phyloP scores from a whole-genome alignment of 1,140 invertebrate species.

The Patella vulgata region DNA sequence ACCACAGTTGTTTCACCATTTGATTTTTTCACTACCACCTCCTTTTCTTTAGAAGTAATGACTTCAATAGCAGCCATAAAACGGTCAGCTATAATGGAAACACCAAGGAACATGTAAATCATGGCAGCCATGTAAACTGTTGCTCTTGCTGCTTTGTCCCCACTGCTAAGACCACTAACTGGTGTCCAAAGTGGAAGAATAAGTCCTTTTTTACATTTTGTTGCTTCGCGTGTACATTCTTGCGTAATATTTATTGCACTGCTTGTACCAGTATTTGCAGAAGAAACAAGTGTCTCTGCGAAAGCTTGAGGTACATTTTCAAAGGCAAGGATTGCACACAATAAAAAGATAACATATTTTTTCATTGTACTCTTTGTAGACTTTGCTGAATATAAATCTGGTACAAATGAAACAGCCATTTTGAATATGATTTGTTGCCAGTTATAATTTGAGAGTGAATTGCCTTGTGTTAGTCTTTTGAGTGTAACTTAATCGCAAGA shows the following conservation, averaged over 20 bases:
- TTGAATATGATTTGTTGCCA: too few species aligned
- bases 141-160: slow-evolving; percentile 82
- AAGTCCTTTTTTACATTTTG: slow-evolving; percentile 57
- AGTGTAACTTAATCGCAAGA: too few species aligned
- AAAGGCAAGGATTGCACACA: too few species aligned
- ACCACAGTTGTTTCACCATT: slow-evolving; percentile 87
- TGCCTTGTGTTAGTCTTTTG: too few species aligned
- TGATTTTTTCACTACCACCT: slow-evolving; percentile 83
- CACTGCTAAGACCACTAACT: slow-evolving; percentile 72
- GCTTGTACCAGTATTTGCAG: too few species aligned
- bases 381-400: too few species aligned
- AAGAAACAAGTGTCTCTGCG: too few species aligned
- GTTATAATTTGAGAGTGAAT: too few species aligned
- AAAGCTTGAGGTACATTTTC: too few species aligned
- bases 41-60: slow-evolving; percentile 96
- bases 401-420: too few species aligned
- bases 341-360: too few species aligned
- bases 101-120: slow-evolving; percentile 96
- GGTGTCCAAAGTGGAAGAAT: slow-evolving; percentile 72
- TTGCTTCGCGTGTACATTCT: slow-evolving; percentile 33
- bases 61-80: slow-evolving; percentile 99
- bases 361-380: too few species aligned
- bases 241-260: neutral
- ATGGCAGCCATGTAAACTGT: slow-evolving; percentile 89
- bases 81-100: slow-evolving; percentile 97